Evolutionary conservation across 2,113 vertebrate genomes (phyloP).

Genomic region (Heptranchias perlo): DNA sequence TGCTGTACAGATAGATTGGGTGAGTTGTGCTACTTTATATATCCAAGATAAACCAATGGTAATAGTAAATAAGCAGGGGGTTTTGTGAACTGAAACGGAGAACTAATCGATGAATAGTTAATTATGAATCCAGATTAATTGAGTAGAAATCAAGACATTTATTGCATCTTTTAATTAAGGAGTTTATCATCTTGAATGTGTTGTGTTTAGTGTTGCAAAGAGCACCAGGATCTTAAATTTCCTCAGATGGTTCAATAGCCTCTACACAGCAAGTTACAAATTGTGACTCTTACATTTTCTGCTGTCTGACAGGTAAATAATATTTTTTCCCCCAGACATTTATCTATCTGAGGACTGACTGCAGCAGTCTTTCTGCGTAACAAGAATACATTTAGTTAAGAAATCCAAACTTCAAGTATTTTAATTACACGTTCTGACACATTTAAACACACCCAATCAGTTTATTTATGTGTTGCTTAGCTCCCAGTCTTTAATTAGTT

Average conservation of each 20-base stretch:
- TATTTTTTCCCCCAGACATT: background rate
- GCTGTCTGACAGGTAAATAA: conserved; percentile 15
- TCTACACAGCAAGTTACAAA: conserved; percentile 4
- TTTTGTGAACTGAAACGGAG: conserved; percentile 31
- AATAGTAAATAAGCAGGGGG: background rate
- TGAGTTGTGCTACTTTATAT: conserved; percentile 9
- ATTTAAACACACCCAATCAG: background rate
- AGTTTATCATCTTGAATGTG: conserved; percentile 37
- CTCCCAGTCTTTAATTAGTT: conserved; percentile 28
- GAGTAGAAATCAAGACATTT: conserved; percentile 35
- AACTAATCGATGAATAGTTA: conserved; percentile 35
- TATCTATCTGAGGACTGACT: background rate
- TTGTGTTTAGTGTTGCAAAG: conserved; percentile 28
- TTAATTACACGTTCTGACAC: conserved; percentile 30
- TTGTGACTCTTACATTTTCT: conserved; percentile 15
- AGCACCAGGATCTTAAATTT: conserved; percentile 31
- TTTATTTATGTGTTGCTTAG: conserved; percentile 13
- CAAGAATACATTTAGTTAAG: conserved; percentile 23
- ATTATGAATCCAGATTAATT: conserved; percentile 38
- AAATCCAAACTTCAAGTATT: conserved; percentile 24
- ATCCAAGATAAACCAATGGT: conserved; percentile 10
- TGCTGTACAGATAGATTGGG: background rate
- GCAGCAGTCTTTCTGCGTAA: background rate
- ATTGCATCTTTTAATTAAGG: conserved; percentile 36
- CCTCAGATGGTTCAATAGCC: conserved; percentile 30